phyloP scores from a whole-genome alignment of 2,888 invertebrate species.

The Leptopilina drosophilae region DNA sequence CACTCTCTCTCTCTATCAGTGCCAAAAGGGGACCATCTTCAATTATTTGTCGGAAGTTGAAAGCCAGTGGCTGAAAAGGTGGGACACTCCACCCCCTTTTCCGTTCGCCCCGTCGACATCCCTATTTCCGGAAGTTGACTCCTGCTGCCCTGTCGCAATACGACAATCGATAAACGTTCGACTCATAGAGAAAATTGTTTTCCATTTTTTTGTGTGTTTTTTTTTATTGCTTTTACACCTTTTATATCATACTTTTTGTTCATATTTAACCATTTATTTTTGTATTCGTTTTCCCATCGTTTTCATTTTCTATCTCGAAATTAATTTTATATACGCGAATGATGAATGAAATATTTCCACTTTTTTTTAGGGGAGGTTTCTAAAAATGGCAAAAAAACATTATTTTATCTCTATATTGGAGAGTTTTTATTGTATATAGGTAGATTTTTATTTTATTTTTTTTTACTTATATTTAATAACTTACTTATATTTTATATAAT shows the following conservation, averaged over 20 bases:
- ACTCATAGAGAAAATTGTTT: constrained; percentile 47
- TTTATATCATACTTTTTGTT: not conserved
- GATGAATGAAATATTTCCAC: too few relatives aligned
- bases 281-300: too few relatives aligned
- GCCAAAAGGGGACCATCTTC: not conserved
- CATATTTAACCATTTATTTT: too few relatives aligned
- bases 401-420: too few relatives aligned
- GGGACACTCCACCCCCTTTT: constrained; percentile 55
- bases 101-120: not conserved
- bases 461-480: too few relatives aligned
- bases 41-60: constrained; percentile 6
- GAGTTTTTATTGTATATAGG: too few relatives aligned
- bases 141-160: constrained; percentile 69
- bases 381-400: too few relatives aligned
- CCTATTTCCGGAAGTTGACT: constrained; percentile 62
- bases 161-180: constrained; percentile 71
- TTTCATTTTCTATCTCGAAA: too few relatives aligned
- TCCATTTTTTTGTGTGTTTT: not conserved
- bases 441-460: too few relatives aligned
- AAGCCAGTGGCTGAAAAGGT: constrained; percentile 26
- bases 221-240: not conserved
- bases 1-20: not conserved
- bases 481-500: too few relatives aligned
- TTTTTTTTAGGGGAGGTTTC: too few relatives aligned
- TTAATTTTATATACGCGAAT: too few relatives aligned